Percentiles rank a stretch among this genome's conserved stretches.
These are phyloP conservation scores for Drosophila aff. DNA, from an alignment of 1,140 invertebrate genomes.

Conservation along the genomic window DNA sequence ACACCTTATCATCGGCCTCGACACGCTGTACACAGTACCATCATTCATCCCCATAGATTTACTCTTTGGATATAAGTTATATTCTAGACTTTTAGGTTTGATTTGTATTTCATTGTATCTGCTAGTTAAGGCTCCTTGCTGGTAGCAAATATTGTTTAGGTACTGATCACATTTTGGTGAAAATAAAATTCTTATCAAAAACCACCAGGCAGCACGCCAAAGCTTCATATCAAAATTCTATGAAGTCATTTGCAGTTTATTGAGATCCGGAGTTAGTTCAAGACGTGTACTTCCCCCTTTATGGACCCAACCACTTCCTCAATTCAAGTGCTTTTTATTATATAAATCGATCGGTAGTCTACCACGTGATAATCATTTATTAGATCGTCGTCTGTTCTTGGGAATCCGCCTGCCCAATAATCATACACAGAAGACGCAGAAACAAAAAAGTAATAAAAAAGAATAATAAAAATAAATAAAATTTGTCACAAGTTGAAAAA, in stretches of 20 bases:
- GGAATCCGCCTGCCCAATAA: conserved; percentile 37
- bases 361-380: conserved; percentile 21
- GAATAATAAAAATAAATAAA: conserved; percentile 56
- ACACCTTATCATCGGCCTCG: no score
- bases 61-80: no score
- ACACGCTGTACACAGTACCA: no score
- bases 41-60: no score
- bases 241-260: conserved; percentile 23
- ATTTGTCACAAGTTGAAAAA: conserved; percentile 53
- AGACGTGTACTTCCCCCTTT: conserved; percentile 27
- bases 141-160: neutral
- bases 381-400: conserved; percentile 37
- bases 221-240: conserved; percentile 13
- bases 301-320: conserved; percentile 10
- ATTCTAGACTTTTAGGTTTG: neutral
- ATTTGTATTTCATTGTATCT: neutral
- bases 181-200: conserved; percentile 19
- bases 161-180: neutral
- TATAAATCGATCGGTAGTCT: conserved; percentile 18
- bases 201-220: neutral
- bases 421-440: conserved; percentile 28
- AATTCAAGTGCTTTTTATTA: conserved; percentile 3
- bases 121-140: neutral
- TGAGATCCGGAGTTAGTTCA: neutral
- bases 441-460: conserved; percentile 23